Evolutionary conservation across 2,888 invertebrate species (phyloP).

Genomic region (Cephus pygmeus): DNA sequence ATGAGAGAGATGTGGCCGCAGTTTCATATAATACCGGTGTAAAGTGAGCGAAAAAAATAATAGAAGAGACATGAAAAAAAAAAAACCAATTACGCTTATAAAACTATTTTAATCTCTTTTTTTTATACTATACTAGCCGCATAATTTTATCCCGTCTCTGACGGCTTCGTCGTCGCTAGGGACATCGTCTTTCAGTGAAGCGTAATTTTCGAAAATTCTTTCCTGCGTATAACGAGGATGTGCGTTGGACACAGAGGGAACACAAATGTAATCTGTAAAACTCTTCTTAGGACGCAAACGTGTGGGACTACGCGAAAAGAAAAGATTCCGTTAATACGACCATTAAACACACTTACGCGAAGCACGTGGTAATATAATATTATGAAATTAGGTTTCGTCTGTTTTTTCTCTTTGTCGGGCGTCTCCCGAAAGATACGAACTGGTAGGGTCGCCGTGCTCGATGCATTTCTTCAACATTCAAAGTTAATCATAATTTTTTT

Average conservation of each 20-base stretch:
- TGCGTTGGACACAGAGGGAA: background rate
- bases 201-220: background rate
- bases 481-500: background rate
- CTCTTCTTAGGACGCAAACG: background rate
- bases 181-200: constrained; percentile 21
- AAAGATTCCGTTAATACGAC: background rate
- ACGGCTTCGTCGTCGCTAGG: constrained; percentile 27
- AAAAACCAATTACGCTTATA: constrained; percentile 42
- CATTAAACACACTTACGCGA: background rate
- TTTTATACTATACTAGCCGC: constrained; percentile 29
- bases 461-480: constrained; percentile 27
- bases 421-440: background rate
- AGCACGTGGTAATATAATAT: background rate
- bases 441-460: constrained; percentile 48
- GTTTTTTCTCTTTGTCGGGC: constrained; percentile 25
- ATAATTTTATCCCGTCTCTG: constrained; percentile 26
- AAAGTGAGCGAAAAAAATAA: background rate
- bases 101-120: constrained; percentile 39
- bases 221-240: background rate
- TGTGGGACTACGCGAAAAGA: background rate
- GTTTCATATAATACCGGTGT: background rate
- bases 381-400: constrained; percentile 17
- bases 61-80: constrained; percentile 24
- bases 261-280: background rate
- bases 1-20: background rate